These are phyloP conservation scores for Acanthosepion esculentum DNA, from an alignment of 2,888 invertebrate species.

Conservation along the genomic window DNA sequence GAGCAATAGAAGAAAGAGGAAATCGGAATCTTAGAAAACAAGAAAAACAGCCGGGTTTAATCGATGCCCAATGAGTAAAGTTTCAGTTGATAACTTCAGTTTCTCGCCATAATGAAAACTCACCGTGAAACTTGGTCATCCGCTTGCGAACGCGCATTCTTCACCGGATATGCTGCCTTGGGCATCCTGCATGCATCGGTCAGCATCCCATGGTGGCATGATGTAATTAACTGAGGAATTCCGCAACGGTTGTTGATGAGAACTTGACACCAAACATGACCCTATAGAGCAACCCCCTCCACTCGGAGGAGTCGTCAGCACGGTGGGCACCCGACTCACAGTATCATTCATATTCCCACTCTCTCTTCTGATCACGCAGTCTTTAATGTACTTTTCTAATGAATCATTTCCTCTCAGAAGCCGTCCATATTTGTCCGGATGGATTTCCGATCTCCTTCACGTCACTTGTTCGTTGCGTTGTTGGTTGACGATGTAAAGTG, in stretches of 20 bases:
- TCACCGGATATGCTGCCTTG: slow-evolving; percentile 39
- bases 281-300: neutral
- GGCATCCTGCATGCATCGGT: slow-evolving; percentile 39
- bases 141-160: neutral
- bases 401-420: neutral
- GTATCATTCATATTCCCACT: neutral
- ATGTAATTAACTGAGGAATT: slow-evolving; percentile 47
- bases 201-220: slow-evolving; percentile 39
- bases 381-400: neutral
- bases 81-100: neutral
- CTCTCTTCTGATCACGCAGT: neutral
- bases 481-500: neutral
- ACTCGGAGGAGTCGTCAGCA: neutral
- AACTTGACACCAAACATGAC: slow-evolving; percentile 40
- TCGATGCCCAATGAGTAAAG: neutral
- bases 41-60: neutral
- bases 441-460: neutral
- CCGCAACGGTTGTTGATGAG: neutral
- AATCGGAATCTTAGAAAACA: neutral
- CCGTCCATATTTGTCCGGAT: neutral
- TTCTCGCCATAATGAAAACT: slow-evolving; percentile 14
- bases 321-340: neutral
- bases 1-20: neutral
- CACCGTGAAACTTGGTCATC: neutral
- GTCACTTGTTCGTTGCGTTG: neutral